These are phyloP conservation scores for Pemphredon lugubris DNA, from an alignment of 2,888 invertebrate genomes.

Conservation along the genomic window DNA sequence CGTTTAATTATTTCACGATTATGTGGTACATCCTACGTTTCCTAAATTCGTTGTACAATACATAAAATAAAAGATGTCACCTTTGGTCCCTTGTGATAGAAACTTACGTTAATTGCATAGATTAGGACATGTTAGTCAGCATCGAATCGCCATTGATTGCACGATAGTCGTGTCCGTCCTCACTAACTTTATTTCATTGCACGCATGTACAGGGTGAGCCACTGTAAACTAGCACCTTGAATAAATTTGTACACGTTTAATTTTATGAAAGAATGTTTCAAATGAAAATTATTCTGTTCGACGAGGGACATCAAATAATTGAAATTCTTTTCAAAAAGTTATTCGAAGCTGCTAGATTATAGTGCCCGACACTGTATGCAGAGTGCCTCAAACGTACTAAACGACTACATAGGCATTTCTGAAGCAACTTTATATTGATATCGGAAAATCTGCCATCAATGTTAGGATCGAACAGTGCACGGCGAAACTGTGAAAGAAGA, in stretches of 20 bases:
- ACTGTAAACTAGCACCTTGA: no score
- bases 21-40: constrained; percentile 35
- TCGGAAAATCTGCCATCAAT: constrained; percentile 41
- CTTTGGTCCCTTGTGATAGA: constrained; percentile 79
- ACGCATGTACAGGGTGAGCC: no score
- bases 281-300: no score
- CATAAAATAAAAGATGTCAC: constrained; percentile 74
- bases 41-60: constrained; percentile 69
- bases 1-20: constrained; percentile 26
- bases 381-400: no score
- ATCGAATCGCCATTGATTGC: constrained; percentile 49
- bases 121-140: constrained; percentile 69
- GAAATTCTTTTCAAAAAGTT: no score
- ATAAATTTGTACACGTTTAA: no score
- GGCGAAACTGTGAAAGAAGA: constrained; percentile 31
- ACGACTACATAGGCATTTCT: no score
- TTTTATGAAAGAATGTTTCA: no score
- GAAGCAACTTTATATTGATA: no score
- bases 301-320: no score
- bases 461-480: constrained; percentile 41
- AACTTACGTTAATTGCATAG: constrained; percentile 73
- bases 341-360: no score
- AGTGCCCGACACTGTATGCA: no score
- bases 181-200: constrained; percentile 57
- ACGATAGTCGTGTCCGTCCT: constrained; percentile 50